These are phyloP conservation scores for Progne subis DNA, from an alignment of 2,113 vertebrate genomes.

Conservation along the genomic window DNA sequence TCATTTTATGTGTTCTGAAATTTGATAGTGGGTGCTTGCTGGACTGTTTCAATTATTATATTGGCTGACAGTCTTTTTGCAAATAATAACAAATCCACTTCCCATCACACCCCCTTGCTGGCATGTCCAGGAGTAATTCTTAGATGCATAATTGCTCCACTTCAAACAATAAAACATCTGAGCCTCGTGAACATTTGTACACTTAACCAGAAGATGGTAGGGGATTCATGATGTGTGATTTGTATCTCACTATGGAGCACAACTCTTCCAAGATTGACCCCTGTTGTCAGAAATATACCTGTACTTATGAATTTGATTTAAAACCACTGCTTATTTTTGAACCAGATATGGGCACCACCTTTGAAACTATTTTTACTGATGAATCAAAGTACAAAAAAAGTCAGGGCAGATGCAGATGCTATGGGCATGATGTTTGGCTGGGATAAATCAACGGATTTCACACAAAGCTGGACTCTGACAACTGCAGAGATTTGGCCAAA, in stretches of 20 bases:
- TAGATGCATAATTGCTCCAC: neutral
- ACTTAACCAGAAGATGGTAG: neutral
- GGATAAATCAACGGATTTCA: neutral
- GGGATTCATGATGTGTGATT: neutral
- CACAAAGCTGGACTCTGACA: neutral
- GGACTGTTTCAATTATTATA: neutral
- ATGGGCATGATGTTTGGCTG: neutral
- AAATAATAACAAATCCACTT: neutral
- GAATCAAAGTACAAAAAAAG: neutral
- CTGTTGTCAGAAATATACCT: neutral
- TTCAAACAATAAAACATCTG: neutral
- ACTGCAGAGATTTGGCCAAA: neutral
- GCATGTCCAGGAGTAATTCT: neutral
- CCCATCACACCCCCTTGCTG: accelerated
- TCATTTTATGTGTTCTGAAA: neutral
- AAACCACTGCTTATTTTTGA: neutral
- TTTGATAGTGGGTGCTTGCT: neutral
- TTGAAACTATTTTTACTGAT: neutral
- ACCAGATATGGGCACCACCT: neutral
- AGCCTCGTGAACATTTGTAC: neutral
- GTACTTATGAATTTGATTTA: neutral
- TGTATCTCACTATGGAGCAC: neutral
- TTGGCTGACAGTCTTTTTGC: neutral
- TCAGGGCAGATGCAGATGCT: neutral
- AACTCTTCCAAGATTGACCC: neutral